Evolutionary conservation across 1,140 invertebrate species (phyloP).

Genomic region (Formica selysi): DNA sequence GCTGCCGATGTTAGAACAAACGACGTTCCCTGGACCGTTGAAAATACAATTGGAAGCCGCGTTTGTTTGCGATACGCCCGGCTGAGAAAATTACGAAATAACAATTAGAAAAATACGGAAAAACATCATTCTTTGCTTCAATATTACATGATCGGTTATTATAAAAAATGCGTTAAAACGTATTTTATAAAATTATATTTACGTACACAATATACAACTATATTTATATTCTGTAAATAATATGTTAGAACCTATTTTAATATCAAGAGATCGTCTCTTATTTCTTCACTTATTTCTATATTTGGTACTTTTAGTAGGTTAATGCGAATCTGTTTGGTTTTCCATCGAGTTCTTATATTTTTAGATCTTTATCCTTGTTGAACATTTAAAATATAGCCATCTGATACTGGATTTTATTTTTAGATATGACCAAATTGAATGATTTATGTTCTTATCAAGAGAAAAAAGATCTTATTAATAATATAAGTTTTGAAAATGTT

Average conservation of each 20-base stretch:
- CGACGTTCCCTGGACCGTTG: not conserved
- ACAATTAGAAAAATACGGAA: constrained; percentile 2
- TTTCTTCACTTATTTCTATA: not conserved
- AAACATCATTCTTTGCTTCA: not conserved
- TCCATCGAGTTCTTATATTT: constrained; percentile 11
- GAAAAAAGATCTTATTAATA: not conserved
- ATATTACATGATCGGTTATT: not conserved
- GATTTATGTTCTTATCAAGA: constrained; percentile 32
- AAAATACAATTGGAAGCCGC: constrained; percentile 18
- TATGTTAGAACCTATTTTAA: not conserved
- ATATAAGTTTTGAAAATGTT: not conserved
- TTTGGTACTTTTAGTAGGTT: constrained; percentile 25
- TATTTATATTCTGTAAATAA: not conserved
- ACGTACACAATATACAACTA: not conserved
- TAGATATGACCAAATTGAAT: constrained; percentile 16
- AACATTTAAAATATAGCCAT: constrained; percentile 13
- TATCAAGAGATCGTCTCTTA: not conserved
- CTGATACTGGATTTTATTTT: constrained; percentile 25
- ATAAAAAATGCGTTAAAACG: not conserved
- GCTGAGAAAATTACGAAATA: constrained; percentile 20
- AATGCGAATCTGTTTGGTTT: constrained; percentile 24
- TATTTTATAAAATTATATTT: not conserved
- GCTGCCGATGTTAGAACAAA: constrained; percentile 6
- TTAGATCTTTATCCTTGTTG: constrained; percentile 16
- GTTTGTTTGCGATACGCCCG: not conserved